Evolutionary conservation across 2,888 invertebrate species (phyloP).

Genomic region (Anticlea derivata): DNA sequence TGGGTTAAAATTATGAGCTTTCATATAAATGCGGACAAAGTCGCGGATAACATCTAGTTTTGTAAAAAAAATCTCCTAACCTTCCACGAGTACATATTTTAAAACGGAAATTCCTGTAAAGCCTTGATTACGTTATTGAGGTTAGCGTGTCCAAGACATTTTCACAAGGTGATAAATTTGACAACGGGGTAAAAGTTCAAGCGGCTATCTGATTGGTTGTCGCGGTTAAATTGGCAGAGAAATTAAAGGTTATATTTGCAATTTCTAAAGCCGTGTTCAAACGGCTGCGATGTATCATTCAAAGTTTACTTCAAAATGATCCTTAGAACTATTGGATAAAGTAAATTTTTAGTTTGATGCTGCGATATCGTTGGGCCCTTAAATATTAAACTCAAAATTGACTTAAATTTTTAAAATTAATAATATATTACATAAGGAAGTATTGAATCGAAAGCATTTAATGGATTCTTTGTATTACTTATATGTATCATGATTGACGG

Average conservation of each 20-base stretch:
- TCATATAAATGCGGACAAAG: no score
- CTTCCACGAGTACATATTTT: conserved; percentile 14
- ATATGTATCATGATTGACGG: conserved; percentile 18
- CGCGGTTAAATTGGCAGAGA: conserved; percentile 3
- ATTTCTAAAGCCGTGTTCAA: conserved; percentile 14
- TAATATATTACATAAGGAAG: not conserved
- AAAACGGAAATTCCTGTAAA: conserved; percentile 33
- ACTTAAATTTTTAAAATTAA: no score
- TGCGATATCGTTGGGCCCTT: no score
- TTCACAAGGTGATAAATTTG: conserved; percentile 34
- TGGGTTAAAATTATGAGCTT: no score
- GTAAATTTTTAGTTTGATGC: no score
- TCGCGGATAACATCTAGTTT: no score
- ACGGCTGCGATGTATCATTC: no score
- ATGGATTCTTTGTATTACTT: conserved; percentile 1
- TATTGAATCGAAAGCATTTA: conserved; percentile 1
- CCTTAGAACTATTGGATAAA: no score
- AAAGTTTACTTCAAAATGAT: no score
- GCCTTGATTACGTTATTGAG: conserved; percentile 36
- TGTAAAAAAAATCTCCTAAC: no score
- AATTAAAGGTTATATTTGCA: conserved; percentile 11
- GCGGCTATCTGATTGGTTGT: conserved; percentile 15
- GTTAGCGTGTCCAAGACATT: conserved; percentile 38
- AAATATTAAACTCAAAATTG: no score
- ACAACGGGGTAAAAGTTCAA: conserved; percentile 34